Base-by-base conservation (phyloP, 1,140 invertebrate genomes). In the Macrocentrus cingulum region DNA sequence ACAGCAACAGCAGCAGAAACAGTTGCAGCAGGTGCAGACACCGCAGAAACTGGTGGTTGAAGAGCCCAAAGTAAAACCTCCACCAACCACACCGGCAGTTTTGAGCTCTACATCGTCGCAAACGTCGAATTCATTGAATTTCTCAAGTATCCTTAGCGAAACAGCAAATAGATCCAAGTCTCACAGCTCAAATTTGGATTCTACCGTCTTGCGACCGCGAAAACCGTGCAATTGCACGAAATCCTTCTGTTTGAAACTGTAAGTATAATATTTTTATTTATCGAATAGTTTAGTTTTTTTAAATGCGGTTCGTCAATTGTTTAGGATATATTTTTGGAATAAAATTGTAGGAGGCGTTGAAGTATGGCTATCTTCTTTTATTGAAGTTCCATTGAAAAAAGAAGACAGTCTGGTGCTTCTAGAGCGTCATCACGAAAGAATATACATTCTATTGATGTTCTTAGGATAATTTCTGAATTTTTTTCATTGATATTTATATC, bases 191-290 rank as follows among this genome's bases (percentile, higher is more conserved):
- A 74, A 75, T 41, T 66, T 83, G 16, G 85, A 87, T 65, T 79
- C 85, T 1, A 87, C 90, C 69, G 89, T 88, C 18, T 86, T 90
- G 48, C 81, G 88, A 66, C 91, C 91, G 4, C 83, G 93, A 51
- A 97, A 97, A 80, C 94, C 95, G 8, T 99, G 97, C 76, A 99
- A 99, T 75, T 99, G 97, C 80, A 99, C 95, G 32, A 99, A 98
- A 81, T 99, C 96, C 2, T 95, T 98, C 77, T 99, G 97, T 75
- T 84, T 99, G 20, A 99, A 99, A 82, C 80, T 99, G 79, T 92
- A 82, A 85, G 86, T 83, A 59, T n/a, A 56, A 57, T 18, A 18
- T 48, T 46, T 44, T 44, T 39, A 5, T 56, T n/a, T 37, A 45
- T 7, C 0, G n/a, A 11, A 22, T 13, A 41, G 48, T 61, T 54